Evolutionary conservation across 2,797 vertebrate genomes (phyloP).

Genomic region (Neosilurus hyrtlii): DNA sequence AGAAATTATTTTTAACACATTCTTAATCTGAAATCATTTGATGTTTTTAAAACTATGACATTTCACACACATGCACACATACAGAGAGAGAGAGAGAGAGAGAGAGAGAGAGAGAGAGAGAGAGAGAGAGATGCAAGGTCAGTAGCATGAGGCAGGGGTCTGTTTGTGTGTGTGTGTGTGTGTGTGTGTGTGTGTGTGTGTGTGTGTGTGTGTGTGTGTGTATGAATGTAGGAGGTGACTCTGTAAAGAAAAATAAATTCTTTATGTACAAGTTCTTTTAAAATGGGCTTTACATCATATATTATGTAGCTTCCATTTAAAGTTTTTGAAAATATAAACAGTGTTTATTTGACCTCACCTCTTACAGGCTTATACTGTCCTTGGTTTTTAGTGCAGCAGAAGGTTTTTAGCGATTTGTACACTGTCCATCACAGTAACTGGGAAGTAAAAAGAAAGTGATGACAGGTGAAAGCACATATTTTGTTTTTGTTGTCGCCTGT

Average conservation of each 20-base stretch:
- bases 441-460: slow-evolving; percentile 3
- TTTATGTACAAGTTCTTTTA: not conserved
- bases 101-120: too few relatives aligned
- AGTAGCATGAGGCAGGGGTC: not conserved
- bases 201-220: too few relatives aligned
- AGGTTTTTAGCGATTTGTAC: not conserved
- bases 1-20: not conserved
- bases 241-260: not conserved
- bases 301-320: not conserved
- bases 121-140: not conserved
- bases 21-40: not conserved
- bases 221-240: not conserved
- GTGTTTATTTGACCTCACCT: not conserved
- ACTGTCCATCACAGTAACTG: not conserved
- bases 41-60: not conserved
- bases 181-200: too few relatives aligned
- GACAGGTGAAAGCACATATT: slow-evolving; percentile 11
- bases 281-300: not conserved
- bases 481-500: slow-evolving; percentile 4
- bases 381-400: not conserved
- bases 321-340: not conserved
- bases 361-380: not conserved
- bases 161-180: too few relatives aligned
- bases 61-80: slow-evolving; percentile 3
- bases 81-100: not conserved